A percentile compares a stretch with the other conserved stretches of the same genome.
phyloP scores from a whole-genome alignment of 92 coral and sea anemone species.

The Galaxea fascicularis region DNA sequence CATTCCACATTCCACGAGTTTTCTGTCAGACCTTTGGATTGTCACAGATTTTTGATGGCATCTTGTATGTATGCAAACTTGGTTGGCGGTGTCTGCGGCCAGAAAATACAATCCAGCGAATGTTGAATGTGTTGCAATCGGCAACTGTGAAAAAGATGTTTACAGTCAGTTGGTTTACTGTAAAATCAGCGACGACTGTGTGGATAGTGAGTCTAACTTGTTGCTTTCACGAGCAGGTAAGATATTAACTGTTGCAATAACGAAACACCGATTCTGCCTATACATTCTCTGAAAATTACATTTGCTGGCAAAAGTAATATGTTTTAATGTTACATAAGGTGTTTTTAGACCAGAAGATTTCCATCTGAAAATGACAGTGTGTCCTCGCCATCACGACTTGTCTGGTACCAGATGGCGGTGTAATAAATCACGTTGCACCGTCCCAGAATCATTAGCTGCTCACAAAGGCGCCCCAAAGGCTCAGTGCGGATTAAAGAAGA shows the following conservation, averaged over 20 bases:
- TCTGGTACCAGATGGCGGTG: constrained; percentile 45
- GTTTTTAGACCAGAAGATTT: constrained; percentile 19
- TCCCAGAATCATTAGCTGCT: constrained; percentile 5
- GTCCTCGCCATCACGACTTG: constrained; percentile 45
- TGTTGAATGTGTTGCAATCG: not conserved
- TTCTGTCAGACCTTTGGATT: not conserved
- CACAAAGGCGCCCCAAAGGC: constrained; percentile 13
- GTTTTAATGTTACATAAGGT: not conserved
- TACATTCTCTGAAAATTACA: not conserved
- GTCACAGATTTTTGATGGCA: not conserved
- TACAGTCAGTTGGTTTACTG: not conserved
- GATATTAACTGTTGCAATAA: not conserved
- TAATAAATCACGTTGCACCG: constrained; percentile 24
- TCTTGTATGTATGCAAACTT: not conserved
- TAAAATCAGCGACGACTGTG: constrained; percentile 30
- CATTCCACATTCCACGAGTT: too few relatives aligned
- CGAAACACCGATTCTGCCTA: not conserved
- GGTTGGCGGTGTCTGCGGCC: not conserved
- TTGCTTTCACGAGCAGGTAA: constrained; percentile 55
- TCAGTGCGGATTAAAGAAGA: constrained; percentile 36
- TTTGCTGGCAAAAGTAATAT: not conserved
- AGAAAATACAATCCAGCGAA: not conserved
- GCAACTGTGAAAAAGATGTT: not conserved
- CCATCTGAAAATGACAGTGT: constrained; percentile 30
- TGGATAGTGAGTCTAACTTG: constrained; percentile 38